Base-by-base conservation (phyloP, 2,797 vertebrate species). In the Melanotaenia parkinsoni region DNA sequence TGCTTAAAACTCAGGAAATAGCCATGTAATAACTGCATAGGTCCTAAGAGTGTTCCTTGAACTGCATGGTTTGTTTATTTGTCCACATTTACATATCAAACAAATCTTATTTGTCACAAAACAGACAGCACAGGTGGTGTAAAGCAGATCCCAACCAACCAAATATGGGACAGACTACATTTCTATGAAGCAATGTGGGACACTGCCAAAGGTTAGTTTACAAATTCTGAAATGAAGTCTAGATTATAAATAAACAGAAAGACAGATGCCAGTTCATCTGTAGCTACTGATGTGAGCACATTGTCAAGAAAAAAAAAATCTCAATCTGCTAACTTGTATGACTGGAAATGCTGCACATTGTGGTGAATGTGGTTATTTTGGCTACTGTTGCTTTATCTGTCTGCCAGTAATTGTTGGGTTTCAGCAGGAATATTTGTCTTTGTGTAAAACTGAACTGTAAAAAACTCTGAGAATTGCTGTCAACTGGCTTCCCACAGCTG, bases 41-140 rank as follows among this genome's bases (percentile, higher is more conserved):
- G 22, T 32, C 24, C 58, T 16, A 9, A 22, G 58, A 40, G 33
- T 11, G 33, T 11, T 30, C 24, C 28, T 14, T 53, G 26, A 28
- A 30, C 26, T 18, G 20, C 45, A n/a, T 38, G 22, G 45, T 2
- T 40, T 28, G 58, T 14, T 35, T 60, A 53, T 50, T 18, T 22
- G 24, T 50, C 51, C 4, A 60, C 9, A 16, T 66, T 40, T 65
- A 50, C 56, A 40, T 32, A 63, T 38, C 24, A 72, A 30, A 32
- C 38, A 65, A 53, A 8, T 59, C 64, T 58, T 13, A 63, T 22
- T 28, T n/a, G 61, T 63, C 40, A 58, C 26, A 45, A 37, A 18
- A 35, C 32, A 70, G 18, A 43, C 28, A 51, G 47, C 18, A 61
- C 16, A 53, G 18, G 24, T 40, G 37, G 33, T 14, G 18, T n/a